These are phyloP conservation scores for Corythoichthys haematopterus DNA, from an alignment of 2,113 vertebrate genomes.

Conservation along the genomic window DNA sequence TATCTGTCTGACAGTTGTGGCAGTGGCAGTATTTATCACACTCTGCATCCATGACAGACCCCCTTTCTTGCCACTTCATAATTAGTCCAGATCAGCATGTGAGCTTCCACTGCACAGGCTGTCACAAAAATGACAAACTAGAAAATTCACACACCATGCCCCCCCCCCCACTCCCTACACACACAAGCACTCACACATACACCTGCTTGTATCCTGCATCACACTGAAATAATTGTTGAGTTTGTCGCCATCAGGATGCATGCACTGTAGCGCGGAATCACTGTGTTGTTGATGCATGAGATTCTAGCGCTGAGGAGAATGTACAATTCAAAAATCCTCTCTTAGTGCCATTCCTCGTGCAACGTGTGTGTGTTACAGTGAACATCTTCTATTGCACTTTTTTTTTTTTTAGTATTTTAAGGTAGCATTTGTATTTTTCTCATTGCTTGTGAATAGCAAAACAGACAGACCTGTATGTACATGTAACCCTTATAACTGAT, in stretches of 20 bases:
- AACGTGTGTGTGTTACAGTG: conserved; percentile 9
- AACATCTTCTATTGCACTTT: conserved; percentile 37
- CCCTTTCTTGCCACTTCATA: conserved; percentile 73
- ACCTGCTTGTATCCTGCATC: conserved; percentile 69
- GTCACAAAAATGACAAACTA: conserved; percentile 79
- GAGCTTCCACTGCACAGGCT: conserved; percentile 73
- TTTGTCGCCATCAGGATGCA: conserved; percentile 71
- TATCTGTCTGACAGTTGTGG: conserved; percentile 72
- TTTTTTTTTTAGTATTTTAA: conserved; percentile 34
- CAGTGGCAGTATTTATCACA: conserved; percentile 77
- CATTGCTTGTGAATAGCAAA: conserved; percentile 10
- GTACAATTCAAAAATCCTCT: conserved; percentile 41
- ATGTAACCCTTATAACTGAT: background rate
- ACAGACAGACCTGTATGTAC: background rate
- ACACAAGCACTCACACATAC: conserved; percentile 28
- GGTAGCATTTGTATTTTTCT: conserved; percentile 23
- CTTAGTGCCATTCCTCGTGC: conserved; percentile 34
- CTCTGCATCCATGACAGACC: conserved; percentile 75
- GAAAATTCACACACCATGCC: conserved; percentile 70
- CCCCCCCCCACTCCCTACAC: conserved; percentile 19
- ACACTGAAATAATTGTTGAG: conserved; percentile 73
- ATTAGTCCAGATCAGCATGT: conserved; percentile 80
- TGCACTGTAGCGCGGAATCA: conserved; percentile 36
- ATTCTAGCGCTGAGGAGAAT: conserved; percentile 43
- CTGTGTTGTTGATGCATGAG: conserved; percentile 63